Evolutionary conservation across 2,888 invertebrate genomes (phyloP).

Genomic region (Aphidius colemani): DNA sequence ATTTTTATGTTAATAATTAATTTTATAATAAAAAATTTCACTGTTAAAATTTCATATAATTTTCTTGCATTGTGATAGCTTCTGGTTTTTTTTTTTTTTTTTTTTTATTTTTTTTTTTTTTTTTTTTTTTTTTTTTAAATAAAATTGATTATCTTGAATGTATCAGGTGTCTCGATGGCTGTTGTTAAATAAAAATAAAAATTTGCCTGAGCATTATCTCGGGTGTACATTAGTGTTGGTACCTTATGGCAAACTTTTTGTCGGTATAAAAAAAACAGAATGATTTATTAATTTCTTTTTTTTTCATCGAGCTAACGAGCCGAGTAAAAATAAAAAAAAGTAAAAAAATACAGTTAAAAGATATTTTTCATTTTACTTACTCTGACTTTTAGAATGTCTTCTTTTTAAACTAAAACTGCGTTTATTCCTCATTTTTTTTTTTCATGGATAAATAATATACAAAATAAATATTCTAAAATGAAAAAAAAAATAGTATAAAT

Average conservation of each 20-base stretch:
- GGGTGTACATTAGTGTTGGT: constrained; percentile 23
- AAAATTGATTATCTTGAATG: too few species aligned
- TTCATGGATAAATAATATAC: constrained; percentile 22
- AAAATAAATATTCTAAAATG: constrained; percentile 22
- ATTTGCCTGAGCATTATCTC: constrained; percentile 42
- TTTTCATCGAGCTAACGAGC: constrained; percentile 52
- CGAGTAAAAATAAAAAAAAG: constrained; percentile 38
- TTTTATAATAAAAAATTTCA: too few species aligned
- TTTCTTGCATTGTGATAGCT: too few species aligned
- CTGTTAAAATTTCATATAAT: too few species aligned
- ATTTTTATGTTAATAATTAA: too few species aligned
- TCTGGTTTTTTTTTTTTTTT: too few species aligned
- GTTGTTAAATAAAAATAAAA: constrained; percentile 48
- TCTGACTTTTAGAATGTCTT: constrained; percentile 9
- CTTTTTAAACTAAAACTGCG: background rate
- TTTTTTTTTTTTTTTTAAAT: too few species aligned
- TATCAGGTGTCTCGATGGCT: too few species aligned
- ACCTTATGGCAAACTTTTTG: too few species aligned
- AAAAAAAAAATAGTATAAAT: background rate
- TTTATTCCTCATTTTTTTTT: background rate
- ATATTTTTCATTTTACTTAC: constrained; percentile 23
- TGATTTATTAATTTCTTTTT: constrained; percentile 54
- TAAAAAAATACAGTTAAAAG: constrained; percentile 47
- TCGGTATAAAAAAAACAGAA: constrained; percentile 32
- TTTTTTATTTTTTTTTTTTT: too few species aligned